phyloP scores from a whole-genome alignment of 2,113 vertebrate species.

The Microcebus jonahi region DNA sequence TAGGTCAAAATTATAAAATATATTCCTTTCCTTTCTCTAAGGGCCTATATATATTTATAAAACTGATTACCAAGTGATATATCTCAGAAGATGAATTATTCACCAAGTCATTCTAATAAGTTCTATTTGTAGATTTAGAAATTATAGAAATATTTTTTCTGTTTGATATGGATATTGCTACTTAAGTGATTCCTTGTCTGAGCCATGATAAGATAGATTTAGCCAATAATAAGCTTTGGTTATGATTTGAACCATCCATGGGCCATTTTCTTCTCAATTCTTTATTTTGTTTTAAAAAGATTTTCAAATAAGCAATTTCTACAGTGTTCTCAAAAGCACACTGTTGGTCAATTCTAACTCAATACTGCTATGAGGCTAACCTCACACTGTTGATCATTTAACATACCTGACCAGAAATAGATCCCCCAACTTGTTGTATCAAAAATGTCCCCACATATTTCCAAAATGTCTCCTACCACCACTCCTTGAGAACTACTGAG shows the following conservation, averaged over 20 bases:
- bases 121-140: background rate
- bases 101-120: background rate
- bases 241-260: background rate
- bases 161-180: background rate
- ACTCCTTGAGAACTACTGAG: background rate
- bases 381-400: background rate
- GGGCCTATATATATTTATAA: background rate
- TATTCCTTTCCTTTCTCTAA: constrained; percentile 16
- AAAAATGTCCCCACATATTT: background rate
- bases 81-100: background rate
- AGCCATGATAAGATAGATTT: background rate
- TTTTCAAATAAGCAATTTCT: background rate
- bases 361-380: background rate
- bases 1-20: background rate
- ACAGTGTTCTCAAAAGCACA: background rate
- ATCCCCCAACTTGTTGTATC: background rate
- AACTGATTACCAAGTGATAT: background rate
- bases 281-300: background rate
- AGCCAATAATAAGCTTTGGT: background rate
- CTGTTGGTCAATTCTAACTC: background rate
- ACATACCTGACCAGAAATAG: background rate
- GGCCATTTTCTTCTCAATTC: background rate
- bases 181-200: background rate
- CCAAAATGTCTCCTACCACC: background rate
- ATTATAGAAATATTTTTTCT: background rate